These are phyloP conservation scores for Dolichomitus sp. DNA, from an alignment of 2,888 invertebrate species.

Conservation along the genomic window DNA sequence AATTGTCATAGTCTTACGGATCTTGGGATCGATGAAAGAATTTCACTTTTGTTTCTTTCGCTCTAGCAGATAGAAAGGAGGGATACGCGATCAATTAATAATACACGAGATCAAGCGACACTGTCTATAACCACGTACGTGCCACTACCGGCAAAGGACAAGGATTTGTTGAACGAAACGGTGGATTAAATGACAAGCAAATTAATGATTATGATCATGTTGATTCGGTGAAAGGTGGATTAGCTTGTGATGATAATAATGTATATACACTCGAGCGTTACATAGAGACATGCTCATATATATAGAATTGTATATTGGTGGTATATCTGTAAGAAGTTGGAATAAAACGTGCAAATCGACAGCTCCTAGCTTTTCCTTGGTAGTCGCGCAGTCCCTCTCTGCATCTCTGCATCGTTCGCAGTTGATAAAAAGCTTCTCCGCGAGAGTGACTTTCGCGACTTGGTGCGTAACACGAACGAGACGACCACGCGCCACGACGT, in stretches of 20 bases:
- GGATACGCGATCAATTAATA: conserved; percentile 31
- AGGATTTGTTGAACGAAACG: conserved; percentile 34
- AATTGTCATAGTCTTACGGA: too few species aligned
- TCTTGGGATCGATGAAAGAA: background rate
- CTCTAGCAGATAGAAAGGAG: conserved; percentile 24
- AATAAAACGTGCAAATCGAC: conserved; percentile 55
- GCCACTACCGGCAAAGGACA: background rate
- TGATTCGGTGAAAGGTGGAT: conserved; percentile 63
- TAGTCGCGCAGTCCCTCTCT: conserved; percentile 20
- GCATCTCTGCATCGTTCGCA: conserved; percentile 40
- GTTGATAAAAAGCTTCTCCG: conserved; percentile 60
- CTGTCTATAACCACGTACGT: background rate
- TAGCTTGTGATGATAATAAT: conserved; percentile 30
- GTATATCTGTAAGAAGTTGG: conserved; percentile 45
- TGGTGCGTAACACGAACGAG: conserved; percentile 64
- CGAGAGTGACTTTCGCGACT: conserved; percentile 70
- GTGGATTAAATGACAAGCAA: conserved; percentile 36
- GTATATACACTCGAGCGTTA: too few species aligned
- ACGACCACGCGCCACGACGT: conserved; percentile 54
- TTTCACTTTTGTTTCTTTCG: conserved; percentile 31
- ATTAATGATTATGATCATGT: conserved; percentile 48
- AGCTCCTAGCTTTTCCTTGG: conserved; percentile 41
- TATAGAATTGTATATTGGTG: conserved; percentile 17
- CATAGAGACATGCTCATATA: conserved; percentile 19
- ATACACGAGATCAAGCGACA: conserved; percentile 5